These are phyloP conservation scores for Acanthisitta chloris DNA, from an alignment of 2,113 vertebrate species.

Conservation along the genomic window DNA sequence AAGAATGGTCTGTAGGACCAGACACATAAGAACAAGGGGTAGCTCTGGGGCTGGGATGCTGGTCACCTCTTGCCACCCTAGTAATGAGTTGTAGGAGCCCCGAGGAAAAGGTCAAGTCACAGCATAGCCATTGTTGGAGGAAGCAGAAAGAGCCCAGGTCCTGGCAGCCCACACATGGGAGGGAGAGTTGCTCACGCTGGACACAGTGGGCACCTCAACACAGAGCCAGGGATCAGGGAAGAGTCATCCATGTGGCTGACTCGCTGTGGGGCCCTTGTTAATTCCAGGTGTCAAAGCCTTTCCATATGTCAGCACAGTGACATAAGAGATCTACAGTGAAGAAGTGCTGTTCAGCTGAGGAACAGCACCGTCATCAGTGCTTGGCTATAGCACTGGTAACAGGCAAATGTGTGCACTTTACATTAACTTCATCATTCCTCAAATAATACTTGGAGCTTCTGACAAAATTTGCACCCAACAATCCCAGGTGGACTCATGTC, in stretches of 20 bases:
- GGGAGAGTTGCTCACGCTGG: rapidly evolving
- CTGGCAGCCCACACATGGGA: rapidly evolving
- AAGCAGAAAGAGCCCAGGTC: neutral
- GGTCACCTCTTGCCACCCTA: neutral
- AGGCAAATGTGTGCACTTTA: neutral
- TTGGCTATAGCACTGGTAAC: neutral
- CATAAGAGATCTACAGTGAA: neutral
- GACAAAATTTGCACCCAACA: neutral
- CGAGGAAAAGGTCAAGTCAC: neutral
- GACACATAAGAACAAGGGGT: neutral
- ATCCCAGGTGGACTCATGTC: neutral
- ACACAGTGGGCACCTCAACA: neutral
- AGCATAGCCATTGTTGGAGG: neutral
- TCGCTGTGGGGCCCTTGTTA: neutral
- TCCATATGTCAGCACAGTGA: neutral
- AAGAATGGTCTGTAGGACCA: neutral
- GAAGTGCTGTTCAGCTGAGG: neutral
- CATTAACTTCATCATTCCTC: neutral
- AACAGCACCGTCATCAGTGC: rapidly evolving
- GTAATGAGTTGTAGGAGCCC: neutral
- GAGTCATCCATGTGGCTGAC: neutral
- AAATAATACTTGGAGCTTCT: neutral
- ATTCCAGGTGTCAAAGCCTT: neutral
- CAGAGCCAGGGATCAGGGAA: rapidly evolving
- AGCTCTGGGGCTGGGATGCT: neutral